Conservation (phyloP, 1,140 invertebrate genomes). For the Drosophila lacteicornis region DNA sequence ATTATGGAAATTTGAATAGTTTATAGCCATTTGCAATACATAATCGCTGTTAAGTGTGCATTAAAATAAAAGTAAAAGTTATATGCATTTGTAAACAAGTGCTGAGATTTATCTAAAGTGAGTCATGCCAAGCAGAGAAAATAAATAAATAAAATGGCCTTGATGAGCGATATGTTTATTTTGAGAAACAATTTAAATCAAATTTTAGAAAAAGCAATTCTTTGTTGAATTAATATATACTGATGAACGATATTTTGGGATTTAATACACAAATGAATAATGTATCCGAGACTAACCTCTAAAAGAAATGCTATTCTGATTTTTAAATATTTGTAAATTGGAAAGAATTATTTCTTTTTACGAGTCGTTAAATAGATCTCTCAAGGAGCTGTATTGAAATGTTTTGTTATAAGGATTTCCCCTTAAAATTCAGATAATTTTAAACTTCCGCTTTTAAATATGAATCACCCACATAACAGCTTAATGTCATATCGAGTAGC, state of each 20-base stretch:
- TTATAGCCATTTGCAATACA: neutral
- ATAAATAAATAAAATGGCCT: slow-evolving; percentile 5
- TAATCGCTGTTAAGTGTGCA: neutral
- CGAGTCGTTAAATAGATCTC: neutral
- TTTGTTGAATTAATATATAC: neutral
- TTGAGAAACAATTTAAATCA: neutral
- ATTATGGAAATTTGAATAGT: slow-evolving; percentile 5
- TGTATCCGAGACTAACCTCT: too few species aligned
- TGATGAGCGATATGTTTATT: neutral
- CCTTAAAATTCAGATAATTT: too few species aligned
- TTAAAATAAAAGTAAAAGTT: slow-evolving; percentile 10
- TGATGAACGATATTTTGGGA: too few species aligned
- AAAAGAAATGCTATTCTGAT: too few species aligned
- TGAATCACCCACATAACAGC: too few species aligned
- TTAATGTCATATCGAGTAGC: too few species aligned
- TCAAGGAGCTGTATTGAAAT: too few species aligned
- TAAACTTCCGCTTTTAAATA: too few species aligned
- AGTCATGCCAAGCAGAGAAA: neutral
- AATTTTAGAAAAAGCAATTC: neutral
- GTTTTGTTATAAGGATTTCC: too few species aligned
- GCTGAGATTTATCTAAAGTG: neutral
- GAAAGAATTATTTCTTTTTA: neutral
- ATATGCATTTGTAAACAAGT: slow-evolving; percentile 1
- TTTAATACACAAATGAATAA: neutral
- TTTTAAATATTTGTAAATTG: too few species aligned